Evolutionary conservation across 2,113 vertebrate species (phyloP), one percentile per base, ranked within the genome.

Genomic region (Leucopternis melanops): DNA sequence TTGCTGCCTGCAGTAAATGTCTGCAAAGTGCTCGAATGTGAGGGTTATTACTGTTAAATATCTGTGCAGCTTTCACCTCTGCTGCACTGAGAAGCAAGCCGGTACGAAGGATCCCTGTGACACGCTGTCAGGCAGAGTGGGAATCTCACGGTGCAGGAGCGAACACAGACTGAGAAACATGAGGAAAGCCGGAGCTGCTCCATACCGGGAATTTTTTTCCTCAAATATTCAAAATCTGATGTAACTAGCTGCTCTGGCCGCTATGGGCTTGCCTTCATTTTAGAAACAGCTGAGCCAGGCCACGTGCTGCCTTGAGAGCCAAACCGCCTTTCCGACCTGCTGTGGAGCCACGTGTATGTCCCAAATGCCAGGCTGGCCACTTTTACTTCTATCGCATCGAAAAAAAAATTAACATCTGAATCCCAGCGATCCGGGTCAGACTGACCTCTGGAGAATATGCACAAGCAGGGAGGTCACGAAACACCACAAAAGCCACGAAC

Each of bases 91-190:
- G 84, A 61, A 73, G 44, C 40, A 70, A 65, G 54, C 19, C 1
- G 0, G 1, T 59, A 14, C 0, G 0, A 63, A 42, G 0, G 0
- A 36, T 61, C 40, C 44, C 50, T 42, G 63, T 84, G 62, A 49
- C 27, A 7, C 0, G 4, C 34, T 38, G 27, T 49, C 59, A 61
- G 50, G 38, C 42, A 19, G 36, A 77, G 44, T 2, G 31, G 52
- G 63, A 71, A 66, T 66, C 78, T 55, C 73, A 21, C 2, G 4
- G 21, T 27, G 66, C 8, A 7, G 45, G 57, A 78, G 50, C 21
- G n/a, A 87, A 38, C 8, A 2, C 1, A 10, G 59, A 16, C 40
- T 42, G 32, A 52, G 70, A 92, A 89, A 81, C 32, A 34, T 2
- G 44, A 91, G 54, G 57, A 84, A 87, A 91, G 6, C 19, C 1